These are phyloP conservation scores for Amazona ochrocephala DNA, from an alignment of 2,797 vertebrate species.

Conservation along the genomic window DNA sequence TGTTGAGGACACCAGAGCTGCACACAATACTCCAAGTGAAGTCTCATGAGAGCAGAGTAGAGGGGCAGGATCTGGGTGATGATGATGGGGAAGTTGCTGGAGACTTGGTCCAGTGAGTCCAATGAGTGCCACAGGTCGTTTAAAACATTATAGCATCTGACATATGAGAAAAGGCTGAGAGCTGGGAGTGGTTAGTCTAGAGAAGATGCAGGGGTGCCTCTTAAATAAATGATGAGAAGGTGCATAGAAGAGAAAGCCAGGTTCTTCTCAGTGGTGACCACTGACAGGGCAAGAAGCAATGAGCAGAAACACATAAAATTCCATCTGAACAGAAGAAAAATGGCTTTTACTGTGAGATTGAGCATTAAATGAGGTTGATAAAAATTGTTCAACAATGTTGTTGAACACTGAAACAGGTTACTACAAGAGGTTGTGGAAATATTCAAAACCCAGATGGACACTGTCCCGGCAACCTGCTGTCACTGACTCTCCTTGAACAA, in stretches of 20 bases:
- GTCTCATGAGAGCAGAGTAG: too few relatives aligned
- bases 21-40: too few relatives aligned
- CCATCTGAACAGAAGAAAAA: background rate
- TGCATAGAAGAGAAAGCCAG: background rate
- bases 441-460: background rate
- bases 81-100: background rate
- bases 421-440: background rate
- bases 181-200: background rate
- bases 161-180: background rate
- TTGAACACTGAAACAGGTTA: background rate
- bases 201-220: background rate
- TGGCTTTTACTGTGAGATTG: background rate
- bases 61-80: background rate
- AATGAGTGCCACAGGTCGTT: background rate
- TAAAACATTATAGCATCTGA: background rate
- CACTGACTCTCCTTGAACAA: background rate
- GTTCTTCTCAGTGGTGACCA: background rate
- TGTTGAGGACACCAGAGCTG: too few relatives aligned
- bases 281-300: background rate
- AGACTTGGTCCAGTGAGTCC: background rate
- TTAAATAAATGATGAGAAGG: background rate
- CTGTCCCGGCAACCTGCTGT: background rate
- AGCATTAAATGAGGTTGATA: background rate
- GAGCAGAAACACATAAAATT: background rate
- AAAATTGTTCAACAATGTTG: background rate